Evolutionary conservation across 2,888 invertebrate species (phyloP), one percentile per base, ranked within the genome.

Genomic region (Choristoneura rosaceana): DNA sequence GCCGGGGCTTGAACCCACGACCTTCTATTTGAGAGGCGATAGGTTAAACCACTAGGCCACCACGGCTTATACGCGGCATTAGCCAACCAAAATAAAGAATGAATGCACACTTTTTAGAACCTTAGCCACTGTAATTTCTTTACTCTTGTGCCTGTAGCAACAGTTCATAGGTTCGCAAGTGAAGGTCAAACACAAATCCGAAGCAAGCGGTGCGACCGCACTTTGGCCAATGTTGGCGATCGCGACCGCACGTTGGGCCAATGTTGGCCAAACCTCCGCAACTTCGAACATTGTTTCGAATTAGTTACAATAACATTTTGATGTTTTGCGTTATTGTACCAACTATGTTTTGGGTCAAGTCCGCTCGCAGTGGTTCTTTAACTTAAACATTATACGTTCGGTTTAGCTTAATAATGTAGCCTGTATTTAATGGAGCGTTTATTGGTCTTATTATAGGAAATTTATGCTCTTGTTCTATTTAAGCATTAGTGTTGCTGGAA

Each of bases 251-350:
- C n/a, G n/a, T n/a, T n/a, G n/a, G n/a, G n/a, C n/a, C n/a, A n/a
- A n/a, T n/a, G n/a, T n/a, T 14, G 62, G 62, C 66, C 71, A 9
- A 67, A 67, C 25, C 25, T 55, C n/a, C 33, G 17, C 33, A 62
- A 67, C 71, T 71, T 55, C 45, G 33, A 25, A 71, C 71, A 71
- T 71, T 71, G 71, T 71, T 71, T 67, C 61, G 61, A 66, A 66
- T 71, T 61, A 71, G 66, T 71, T 71, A 55, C 55, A 61, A 71
- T 67, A 71, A 71, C 71, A 71, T 52, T 70, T 71, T 66, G 71
- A 34, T 71, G 66, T 71, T 71, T 66, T 62, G 71, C 61, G 52
- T 67, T 66, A 64, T 70, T 70, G 59, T 70, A 70, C 58, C 63
- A 69, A 55, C 55, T 33, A 15, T 63, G 69, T 62, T 47, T 69